Percentiles rank a stretch among this genome's conserved stretches.
Conservation (phyloP, 2,888 invertebrate genomes). For the Drosophila flavopinicola region DNA sequence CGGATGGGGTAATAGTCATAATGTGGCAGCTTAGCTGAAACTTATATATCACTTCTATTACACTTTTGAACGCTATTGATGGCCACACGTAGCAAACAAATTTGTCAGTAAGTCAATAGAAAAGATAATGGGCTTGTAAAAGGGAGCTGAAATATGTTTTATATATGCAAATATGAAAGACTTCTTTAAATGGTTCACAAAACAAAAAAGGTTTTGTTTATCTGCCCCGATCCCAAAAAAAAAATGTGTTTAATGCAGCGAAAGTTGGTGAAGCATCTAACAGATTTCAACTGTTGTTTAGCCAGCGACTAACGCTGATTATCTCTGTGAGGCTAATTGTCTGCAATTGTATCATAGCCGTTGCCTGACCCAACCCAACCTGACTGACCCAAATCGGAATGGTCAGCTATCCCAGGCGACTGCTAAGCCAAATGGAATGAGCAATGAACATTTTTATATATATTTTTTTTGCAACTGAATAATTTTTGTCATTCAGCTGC, state of each 20-base stretch:
- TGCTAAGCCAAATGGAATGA: constrained; percentile 47
- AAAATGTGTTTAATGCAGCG: constrained; percentile 27
- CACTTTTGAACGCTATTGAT: constrained; percentile 11
- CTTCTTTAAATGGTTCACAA: constrained; percentile 2
- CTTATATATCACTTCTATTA: constrained; percentile 32
- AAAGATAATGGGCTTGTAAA: constrained; percentile 9
- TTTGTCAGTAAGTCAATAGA: constrained; percentile 58
- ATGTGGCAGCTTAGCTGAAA: constrained; percentile 35
- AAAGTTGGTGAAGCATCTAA: constrained; percentile 40
- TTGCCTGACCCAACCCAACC: constrained; percentile 65
- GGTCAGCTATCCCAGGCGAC: constrained; percentile 50
- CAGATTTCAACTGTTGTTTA: constrained; percentile 37
- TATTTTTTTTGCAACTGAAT: constrained; percentile 41
- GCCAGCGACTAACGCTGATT: constrained; percentile 42
- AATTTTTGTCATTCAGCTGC: constrained; percentile 54
- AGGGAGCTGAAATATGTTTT: constrained; percentile 26
- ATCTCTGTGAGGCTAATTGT: constrained; percentile 63
- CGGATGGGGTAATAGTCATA: constrained; percentile 58
- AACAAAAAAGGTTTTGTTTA: constrained; percentile 28
- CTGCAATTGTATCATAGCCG: constrained; percentile 78
- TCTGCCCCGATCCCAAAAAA: constrained; percentile 16
- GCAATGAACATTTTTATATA: constrained; percentile 35
- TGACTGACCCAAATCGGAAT: constrained; percentile 66
- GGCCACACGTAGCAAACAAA: constrained; percentile 55
- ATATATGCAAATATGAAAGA: constrained; percentile 43